These are phyloP conservation scores for Enteromius afrohamiltoni DNA, from an alignment of 2,797 vertebrate genomes.

Conservation along the genomic window DNA sequence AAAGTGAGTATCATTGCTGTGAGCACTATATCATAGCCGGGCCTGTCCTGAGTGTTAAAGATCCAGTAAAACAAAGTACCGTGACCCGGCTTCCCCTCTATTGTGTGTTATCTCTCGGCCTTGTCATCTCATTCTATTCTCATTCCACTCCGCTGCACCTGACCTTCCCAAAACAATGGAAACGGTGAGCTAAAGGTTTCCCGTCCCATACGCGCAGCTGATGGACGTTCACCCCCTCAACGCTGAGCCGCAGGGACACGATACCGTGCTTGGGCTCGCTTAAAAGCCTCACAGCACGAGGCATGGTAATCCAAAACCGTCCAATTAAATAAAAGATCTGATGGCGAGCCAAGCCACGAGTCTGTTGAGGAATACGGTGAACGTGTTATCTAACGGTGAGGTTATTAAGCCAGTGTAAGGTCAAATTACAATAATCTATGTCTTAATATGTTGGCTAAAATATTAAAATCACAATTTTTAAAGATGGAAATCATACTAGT, in stretches of 20 bases:
- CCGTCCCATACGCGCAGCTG: slow-evolving; percentile 67
- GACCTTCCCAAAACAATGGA: slow-evolving; percentile 80
- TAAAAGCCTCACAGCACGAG: slow-evolving; percentile 13
- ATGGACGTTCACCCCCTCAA: slow-evolving; percentile 64
- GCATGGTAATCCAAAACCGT: slow-evolving; percentile 31
- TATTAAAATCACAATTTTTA: slow-evolving; percentile 29
- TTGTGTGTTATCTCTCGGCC: slow-evolving; percentile 72
- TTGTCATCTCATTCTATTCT: slow-evolving; percentile 78
- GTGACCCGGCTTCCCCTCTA: slow-evolving; percentile 67
- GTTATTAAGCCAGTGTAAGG: neutral
- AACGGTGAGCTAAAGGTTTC: slow-evolving; percentile 76
- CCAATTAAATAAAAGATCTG: slow-evolving; percentile 37
- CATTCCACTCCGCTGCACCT: slow-evolving; percentile 69
- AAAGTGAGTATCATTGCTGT: slow-evolving; percentile 35
- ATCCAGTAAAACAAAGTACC: slow-evolving; percentile 61
- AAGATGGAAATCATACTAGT: neutral
- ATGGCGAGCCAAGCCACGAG: neutral
- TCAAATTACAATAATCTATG: neutral
- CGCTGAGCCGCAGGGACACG: slow-evolving; percentile 9
- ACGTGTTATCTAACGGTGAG: neutral
- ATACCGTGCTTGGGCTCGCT: slow-evolving; percentile 22
- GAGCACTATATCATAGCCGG: slow-evolving; percentile 48
- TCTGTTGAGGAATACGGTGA: neutral
- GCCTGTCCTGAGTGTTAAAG: slow-evolving; percentile 51
- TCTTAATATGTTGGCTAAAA: slow-evolving; percentile 1